Evolutionary conservation across 1,140 invertebrate species (phyloP).

Genomic region (Nasonia giraulti): DNA sequence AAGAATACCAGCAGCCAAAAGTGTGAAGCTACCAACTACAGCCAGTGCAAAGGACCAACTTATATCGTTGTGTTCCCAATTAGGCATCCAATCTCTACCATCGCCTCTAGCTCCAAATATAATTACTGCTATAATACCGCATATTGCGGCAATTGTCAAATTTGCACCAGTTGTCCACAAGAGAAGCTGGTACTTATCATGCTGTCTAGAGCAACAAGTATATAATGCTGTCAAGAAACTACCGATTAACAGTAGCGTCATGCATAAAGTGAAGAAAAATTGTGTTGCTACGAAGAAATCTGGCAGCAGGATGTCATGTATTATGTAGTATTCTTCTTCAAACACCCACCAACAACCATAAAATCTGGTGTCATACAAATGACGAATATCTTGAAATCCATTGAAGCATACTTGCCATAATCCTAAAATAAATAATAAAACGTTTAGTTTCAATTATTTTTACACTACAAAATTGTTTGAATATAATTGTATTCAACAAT

Average conservation of each 20-base stretch:
- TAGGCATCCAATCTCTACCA: conserved; percentile 95
- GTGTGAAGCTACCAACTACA: conserved; percentile 83
- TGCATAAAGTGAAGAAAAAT: conserved; percentile 91
- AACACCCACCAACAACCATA: conserved; percentile 94
- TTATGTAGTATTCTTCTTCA: conserved; percentile 94
- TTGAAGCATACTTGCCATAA: conserved; percentile 95
- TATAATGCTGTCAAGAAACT: conserved; percentile 83
- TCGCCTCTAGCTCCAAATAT: conserved; percentile 93
- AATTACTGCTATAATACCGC: conserved; percentile 83
- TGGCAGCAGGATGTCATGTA: conserved; percentile 86
- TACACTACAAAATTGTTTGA: neutral
- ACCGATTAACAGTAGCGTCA: conserved; percentile 85
- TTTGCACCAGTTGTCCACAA: conserved; percentile 83
- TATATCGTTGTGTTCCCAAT: conserved; percentile 96
- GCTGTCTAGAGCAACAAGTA: conserved; percentile 84
- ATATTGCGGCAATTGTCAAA: conserved; percentile 82
- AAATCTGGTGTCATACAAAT: conserved; percentile 87
- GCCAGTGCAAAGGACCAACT: conserved; percentile 95
- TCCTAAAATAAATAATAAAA: conserved; percentile 76
- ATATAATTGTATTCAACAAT: neutral
- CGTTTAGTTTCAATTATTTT: neutral
- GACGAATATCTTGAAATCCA: conserved; percentile 86
- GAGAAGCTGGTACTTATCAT: conserved; percentile 85
- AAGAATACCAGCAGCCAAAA: conserved; percentile 84
- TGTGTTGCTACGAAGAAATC: conserved; percentile 95